Base-by-base conservation (phyloP, 2,888 invertebrate species). In the Yponomeuta malinellus region DNA sequence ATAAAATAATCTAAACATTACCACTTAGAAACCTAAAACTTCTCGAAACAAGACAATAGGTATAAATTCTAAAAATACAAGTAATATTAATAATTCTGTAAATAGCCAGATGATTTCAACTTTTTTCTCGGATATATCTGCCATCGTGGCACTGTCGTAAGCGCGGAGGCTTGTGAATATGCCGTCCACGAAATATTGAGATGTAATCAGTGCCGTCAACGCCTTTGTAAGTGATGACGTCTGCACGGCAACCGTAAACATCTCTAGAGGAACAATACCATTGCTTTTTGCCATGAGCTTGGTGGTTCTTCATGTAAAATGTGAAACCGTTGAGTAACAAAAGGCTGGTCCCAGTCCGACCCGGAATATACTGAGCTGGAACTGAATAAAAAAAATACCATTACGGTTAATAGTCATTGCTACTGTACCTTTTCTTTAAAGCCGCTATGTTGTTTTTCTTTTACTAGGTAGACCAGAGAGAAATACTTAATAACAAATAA, bases 251-350 rank as follows among this genome's bases (percentile, higher is more conserved):
- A 2, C 91, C 91, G 8, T 88, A 85, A 68, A 90, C 89, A 12
- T 92, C 91, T 73, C 91, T 85, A 0, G 91, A 90, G 2, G 91
- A 91, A 73, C 91, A 92, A 74, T 92, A 92, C 91, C 91, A 91
- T 73, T 92, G 91, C 75, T 92, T 92, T 75, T 90, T 91, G 2
- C 91, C 91, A 73, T 91, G 89, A 0, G 91, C 91, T 74, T 91
- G 91, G 74, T 91, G 90, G 74, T 92, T 92, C 76, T 92, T 92
- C 90, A 91, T 90, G 72, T 92, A 92, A 75, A 92, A 92, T 10
- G 91, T 92, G 74, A 90, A 91, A 0, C 91, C 91, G 15, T 92
- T 89, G 48, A 92, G 81, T 74, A 91, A 87, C 15, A 92, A 80
- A 2, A 92, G 77, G 0, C 90, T 89, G 2, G 91, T 90, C 0